Conservation (phyloP, 2,113 vertebrate species). For the Pyxicephalus adspersus region DNA sequence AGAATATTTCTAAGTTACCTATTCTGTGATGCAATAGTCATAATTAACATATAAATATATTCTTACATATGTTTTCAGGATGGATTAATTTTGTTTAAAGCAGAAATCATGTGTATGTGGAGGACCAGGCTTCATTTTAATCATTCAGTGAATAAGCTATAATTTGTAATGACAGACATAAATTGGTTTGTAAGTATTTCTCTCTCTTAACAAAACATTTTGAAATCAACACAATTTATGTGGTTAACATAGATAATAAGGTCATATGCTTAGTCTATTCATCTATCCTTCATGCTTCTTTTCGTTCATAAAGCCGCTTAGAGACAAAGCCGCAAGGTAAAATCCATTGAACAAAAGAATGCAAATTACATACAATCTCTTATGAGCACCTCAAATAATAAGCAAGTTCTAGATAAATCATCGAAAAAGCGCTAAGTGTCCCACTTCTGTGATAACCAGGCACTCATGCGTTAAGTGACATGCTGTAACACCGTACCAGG, state of each 20-base stretch:
- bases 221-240: constrained; percentile 62
- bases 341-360: constrained; percentile 73
- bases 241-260: constrained; percentile 60
- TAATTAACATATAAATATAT: too few relatives aligned
- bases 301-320: constrained; percentile 66
- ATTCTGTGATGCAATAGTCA: too few relatives aligned
- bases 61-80: too few relatives aligned
- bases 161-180: constrained; percentile 6
- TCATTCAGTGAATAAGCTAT: neutral
- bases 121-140: neutral
- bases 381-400: constrained; percentile 75
- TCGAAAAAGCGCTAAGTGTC: constrained; percentile 73
- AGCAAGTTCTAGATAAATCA: constrained; percentile 68
- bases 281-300: constrained; percentile 61
- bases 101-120: neutral
- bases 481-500: constrained; percentile 63
- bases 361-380: constrained; percentile 70
- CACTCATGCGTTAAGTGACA: constrained; percentile 65
- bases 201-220: constrained; percentile 58
- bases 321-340: constrained; percentile 68
- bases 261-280: constrained; percentile 60
- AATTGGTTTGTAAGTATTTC: constrained; percentile 53
- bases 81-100: neutral
- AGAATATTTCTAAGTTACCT: too few relatives aligned
- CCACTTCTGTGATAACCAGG: constrained; percentile 67